Evolutionary conservation across 2,113 vertebrate species (phyloP).

Genomic region (Indri indri): DNA sequence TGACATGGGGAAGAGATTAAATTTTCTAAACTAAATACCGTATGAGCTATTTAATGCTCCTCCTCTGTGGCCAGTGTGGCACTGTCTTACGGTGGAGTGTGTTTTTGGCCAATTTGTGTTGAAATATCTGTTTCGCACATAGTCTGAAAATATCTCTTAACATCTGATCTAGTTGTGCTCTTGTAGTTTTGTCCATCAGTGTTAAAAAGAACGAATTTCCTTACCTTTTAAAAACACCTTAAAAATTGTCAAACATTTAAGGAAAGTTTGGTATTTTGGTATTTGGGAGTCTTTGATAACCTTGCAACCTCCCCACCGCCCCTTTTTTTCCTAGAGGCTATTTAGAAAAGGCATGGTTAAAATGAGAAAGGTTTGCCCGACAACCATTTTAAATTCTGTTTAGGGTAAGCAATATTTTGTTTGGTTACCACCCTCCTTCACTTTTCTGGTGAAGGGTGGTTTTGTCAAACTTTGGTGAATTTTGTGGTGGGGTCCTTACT

Average conservation of each 20-base stretch:
- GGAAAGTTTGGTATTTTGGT: background rate
- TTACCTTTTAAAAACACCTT: background rate
- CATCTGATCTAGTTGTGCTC: background rate
- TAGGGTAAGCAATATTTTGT: background rate
- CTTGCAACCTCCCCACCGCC: background rate
- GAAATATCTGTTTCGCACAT: background rate
- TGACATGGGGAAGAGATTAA: background rate
- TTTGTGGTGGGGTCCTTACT: background rate
- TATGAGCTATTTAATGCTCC: background rate
- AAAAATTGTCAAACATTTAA: background rate
- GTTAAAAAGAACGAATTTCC: background rate
- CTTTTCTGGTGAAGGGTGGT: background rate
- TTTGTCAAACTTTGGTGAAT: slow-evolving; percentile 29
- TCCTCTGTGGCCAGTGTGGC: background rate
- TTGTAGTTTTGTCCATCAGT: background rate
- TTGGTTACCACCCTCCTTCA: background rate
- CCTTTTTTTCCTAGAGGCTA: background rate
- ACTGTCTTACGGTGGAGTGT: background rate
- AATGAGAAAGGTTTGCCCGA: background rate
- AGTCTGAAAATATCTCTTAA: background rate
- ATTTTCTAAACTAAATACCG: background rate
- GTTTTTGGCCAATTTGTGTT: background rate
- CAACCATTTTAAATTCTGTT: background rate
- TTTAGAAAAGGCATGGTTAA: background rate
- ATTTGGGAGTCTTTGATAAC: background rate